Evolutionary conservation across 2,888 invertebrate genomes (phyloP).

Genomic region (Villa cingulata): DNA sequence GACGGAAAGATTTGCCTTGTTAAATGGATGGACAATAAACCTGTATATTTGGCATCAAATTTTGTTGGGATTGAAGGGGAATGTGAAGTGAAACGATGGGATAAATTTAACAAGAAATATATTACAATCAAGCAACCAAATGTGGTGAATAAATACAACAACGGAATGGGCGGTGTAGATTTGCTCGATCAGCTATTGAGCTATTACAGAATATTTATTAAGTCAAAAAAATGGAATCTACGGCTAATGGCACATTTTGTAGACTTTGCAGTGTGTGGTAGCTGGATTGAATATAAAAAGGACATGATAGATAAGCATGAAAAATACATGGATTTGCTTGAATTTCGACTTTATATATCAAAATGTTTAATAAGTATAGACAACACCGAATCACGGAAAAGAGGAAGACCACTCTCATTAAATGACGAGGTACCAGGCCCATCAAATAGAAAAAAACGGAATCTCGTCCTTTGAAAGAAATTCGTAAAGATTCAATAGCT

Average conservation of each 20-base stretch:
- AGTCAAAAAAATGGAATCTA: not conserved
- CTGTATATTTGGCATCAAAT: slow-evolving; percentile 9
- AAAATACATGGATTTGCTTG: too few relatives aligned
- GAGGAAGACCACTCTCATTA: too few relatives aligned
- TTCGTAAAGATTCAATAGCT: too few relatives aligned
- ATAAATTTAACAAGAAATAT: slow-evolving; percentile 1
- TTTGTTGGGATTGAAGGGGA: slow-evolving; percentile 5
- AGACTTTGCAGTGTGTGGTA: not conserved
- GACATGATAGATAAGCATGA: too few relatives aligned
- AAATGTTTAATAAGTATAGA: too few relatives aligned
- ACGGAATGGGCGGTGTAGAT: slow-evolving; percentile 8
- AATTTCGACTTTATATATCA: too few relatives aligned
- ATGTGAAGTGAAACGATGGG: slow-evolving; percentile 5
- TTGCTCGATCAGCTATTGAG: slow-evolving; percentile 7
- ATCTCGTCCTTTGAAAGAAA: too few relatives aligned
- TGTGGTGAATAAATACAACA: slow-evolving; percentile 4
- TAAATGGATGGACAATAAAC: slow-evolving; percentile 8
- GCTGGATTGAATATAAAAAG: too few relatives aligned
- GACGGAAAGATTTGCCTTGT: slow-evolving; percentile 6
- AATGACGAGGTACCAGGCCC: too few relatives aligned
- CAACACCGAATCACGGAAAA: too few relatives aligned
- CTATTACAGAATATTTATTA: slow-evolving; percentile 7
- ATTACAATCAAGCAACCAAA: slow-evolving; percentile 2
- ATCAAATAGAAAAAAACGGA: too few relatives aligned
- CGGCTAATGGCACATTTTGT: not conserved